Evolutionary conservation across 2,888 invertebrate species (phyloP).

Genomic region (Camptogramma bilineatum): DNA sequence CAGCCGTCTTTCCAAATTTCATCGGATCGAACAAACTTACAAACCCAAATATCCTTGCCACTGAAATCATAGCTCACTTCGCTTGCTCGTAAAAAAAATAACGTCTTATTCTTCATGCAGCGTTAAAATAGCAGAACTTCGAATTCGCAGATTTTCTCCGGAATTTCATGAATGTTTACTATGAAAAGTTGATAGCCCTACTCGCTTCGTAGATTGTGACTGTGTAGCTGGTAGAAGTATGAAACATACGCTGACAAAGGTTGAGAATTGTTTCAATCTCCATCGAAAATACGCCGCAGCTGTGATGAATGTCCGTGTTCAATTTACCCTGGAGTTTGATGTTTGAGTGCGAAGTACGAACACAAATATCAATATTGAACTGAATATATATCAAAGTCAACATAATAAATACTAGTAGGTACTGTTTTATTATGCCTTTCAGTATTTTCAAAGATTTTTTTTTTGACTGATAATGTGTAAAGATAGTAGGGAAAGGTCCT

Average conservation of each 20-base stretch:
- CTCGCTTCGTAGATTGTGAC: conserved; percentile 46
- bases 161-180: neutral
- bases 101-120: too few relatives aligned
- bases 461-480: too few relatives aligned
- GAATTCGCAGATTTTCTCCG: neutral
- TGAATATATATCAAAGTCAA: neutral
- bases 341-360: conserved; percentile 6
- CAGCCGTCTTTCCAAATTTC: too few relatives aligned
- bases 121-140: too few relatives aligned
- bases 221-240: conserved; percentile 31
- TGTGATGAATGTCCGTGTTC: conserved; percentile 11
- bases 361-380: conserved; percentile 1
- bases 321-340: conserved; percentile 1
- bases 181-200: conserved; percentile 4
- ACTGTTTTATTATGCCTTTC: neutral
- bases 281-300: conserved; percentile 36
- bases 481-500: too few relatives aligned
- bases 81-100: too few relatives aligned
- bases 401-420: neutral
- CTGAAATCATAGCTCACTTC: too few relatives aligned
- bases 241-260: conserved; percentile 20
- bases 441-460: too few relatives aligned
- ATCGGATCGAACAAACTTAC: too few relatives aligned
- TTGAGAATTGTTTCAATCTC: conserved; percentile 55
- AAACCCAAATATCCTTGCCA: too few relatives aligned